Base-by-base conservation (phyloP, 2,113 vertebrate species). In the Morone saxatilis region DNA sequence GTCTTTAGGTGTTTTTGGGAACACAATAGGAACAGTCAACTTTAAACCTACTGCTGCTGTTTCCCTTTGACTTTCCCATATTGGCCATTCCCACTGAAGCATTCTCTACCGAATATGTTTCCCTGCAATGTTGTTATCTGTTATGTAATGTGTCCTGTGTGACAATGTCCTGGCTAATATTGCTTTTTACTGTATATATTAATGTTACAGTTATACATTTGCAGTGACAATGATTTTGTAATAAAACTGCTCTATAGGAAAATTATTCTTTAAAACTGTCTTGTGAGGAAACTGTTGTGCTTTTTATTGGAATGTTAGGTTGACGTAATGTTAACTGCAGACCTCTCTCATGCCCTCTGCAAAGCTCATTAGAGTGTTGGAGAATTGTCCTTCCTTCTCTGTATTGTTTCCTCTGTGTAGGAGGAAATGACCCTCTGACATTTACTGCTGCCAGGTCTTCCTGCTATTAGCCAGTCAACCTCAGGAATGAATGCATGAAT, bases 361-460 rank as follows among this genome's bases (percentile, higher is more conserved):
- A 31, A 17, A 10, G 45, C 38, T 76, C 72, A 80, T 41, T 17
- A 51, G 14, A 20, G 31, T 31, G n/a, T 43, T n/a, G 41, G 13
- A 67, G 17, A 68, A n/a, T 7, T 12, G 41, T 75, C 60, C 67
- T 62, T 71, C 53, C 71, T 12, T 19, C 20, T 60, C 9, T 67
- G 25, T 67, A 45, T 76, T 85, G 66, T 84, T 79, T 84, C 83
- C 69, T 76, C n/a, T 69, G 56, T 74, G 75, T 53, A 31, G 31
- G 20, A 84, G 88, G 84, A 91, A 90, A 84, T 86, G 71, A 83
- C 61, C n/a, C 61, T 70, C 65, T 84, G 81, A 78, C 81, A 73
- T 87, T 60, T 40, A 51, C 53, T 53, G 53, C 54, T 50, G 36
- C 20, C 65, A 68, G 83, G 11, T 69, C 63, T 91, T 91, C 85